Evolutionary conservation across 1,140 invertebrate species (phyloP), one percentile per base, ranked within the genome.

Genomic region (Macrobrachium nipponense): DNA sequence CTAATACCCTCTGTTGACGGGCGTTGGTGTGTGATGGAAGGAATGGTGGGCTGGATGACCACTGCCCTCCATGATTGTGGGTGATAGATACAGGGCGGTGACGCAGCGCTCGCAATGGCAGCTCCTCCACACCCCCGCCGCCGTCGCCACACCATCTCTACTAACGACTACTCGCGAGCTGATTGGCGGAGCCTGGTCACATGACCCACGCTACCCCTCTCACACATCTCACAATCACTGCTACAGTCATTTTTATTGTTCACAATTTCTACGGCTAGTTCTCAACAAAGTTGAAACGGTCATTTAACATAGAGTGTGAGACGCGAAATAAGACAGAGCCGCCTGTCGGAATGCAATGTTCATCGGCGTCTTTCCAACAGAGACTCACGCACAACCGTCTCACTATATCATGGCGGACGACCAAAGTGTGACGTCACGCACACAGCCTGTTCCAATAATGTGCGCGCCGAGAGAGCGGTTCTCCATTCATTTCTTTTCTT

Each of bases 1-100:
- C 12, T 70, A 86, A 86, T 86, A 86, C 83, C 83, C 76, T 86
- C 76, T 80, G 73, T 79, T 79, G 77, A 80, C 66, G 83, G 83
- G 76, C 64, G 64, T 79, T 11, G 76, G 83, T 43, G 83, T 72
- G 44, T 79, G 76, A 36, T 79, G 83, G 64, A 61, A 80, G 83
- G 51, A 64, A 66, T 80, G 83, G 64, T 80, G 83, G 77, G 83
- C 76, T 23, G 76, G 83, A 86, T 86, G 83, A 61, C 76, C 51
- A 27, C 83, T 44, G 66, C 44, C 62, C 18, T 79, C 83, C 83
- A 86, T 86, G 83, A 86, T 86, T 27, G 20, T 72, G 7, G 4
- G 27, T 2, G 27, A 70, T 12, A 70, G 83, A 86, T 86, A 86
- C 23, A 70, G 20, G 83, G 66, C 83, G 83, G 64, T 78, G 83